phyloP scores from a whole-genome alignment of 2,797 vertebrate species.

The Gymnodraco acuticeps region DNA sequence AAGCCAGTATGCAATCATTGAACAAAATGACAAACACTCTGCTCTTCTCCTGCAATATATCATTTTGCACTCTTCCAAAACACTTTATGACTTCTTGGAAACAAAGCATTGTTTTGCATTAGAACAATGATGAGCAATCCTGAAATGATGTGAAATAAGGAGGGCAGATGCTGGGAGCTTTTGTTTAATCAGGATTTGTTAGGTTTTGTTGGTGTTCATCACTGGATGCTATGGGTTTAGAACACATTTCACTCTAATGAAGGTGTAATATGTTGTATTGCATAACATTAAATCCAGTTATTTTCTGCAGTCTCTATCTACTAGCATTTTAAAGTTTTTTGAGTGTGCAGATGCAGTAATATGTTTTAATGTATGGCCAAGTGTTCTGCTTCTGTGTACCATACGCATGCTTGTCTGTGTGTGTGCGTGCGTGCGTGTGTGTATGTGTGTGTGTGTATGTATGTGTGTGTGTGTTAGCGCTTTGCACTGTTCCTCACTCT shows the following conservation, averaged over 20 bases:
- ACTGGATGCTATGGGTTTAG: neutral
- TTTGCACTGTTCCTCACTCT: slow-evolving; percentile 29
- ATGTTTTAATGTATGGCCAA: neutral
- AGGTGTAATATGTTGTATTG: neutral
- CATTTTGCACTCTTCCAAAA: neutral
- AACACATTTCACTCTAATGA: neutral
- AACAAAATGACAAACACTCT: neutral
- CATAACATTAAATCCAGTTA: neutral
- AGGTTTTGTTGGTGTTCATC: neutral
- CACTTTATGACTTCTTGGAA: neutral
- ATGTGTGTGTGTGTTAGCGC: slow-evolving; percentile 22
- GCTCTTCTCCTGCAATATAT: neutral
- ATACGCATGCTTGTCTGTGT: neutral
- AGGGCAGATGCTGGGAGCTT: neutral
- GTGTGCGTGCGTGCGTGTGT: slow-evolving; percentile 13
- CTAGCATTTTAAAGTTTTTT: neutral
- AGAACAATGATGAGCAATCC: neutral
- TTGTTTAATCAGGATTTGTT: neutral
- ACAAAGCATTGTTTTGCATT: neutral
- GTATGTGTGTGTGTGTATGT: slow-evolving; percentile 24
- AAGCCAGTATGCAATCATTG: neutral
- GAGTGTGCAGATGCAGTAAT: neutral
- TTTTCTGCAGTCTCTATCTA: neutral
- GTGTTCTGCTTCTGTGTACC: neutral
- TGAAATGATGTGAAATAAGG: neutral